phyloP scores from a whole-genome alignment of 2,888 invertebrate species.

The Podabrus alpinus region DNA sequence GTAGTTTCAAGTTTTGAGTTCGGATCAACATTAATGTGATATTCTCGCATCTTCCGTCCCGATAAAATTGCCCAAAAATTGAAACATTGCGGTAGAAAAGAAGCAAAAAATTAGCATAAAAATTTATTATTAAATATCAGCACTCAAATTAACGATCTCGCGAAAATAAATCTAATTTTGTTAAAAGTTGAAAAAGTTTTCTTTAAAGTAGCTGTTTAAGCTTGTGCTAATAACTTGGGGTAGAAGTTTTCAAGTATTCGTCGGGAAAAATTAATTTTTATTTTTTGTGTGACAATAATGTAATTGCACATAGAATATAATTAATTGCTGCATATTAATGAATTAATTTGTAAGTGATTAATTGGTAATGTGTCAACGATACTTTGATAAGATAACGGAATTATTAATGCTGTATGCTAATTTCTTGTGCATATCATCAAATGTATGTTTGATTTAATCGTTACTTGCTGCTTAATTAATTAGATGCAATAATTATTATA shows the following conservation, averaged over 20 bases:
- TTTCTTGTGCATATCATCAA: conserved; percentile 53
- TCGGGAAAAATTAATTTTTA: background rate
- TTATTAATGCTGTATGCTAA: conserved; percentile 55
- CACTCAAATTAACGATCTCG: background rate
- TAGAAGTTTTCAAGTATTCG: background rate
- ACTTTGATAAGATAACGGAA: conserved; percentile 52
- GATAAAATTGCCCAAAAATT: no score
- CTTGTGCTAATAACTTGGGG: background rate
- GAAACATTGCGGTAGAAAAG: background rate
- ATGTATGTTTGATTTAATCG: background rate
- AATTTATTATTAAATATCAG: background rate
- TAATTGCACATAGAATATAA: background rate
- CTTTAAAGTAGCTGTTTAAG: background rate
- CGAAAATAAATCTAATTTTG: background rate
- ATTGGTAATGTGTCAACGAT: conserved; percentile 33
- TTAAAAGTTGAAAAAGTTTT: background rate
- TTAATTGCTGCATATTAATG: conserved; percentile 21
- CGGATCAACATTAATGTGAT: no score
- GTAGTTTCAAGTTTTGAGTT: no score
- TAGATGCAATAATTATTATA: background rate
- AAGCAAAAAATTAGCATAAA: background rate
- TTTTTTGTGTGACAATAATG: background rate
- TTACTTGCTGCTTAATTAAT: background rate
- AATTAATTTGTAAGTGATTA: conserved; percentile 35
- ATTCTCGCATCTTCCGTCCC: no score